These are phyloP conservation scores for Lordiphosa stackelbergi DNA, from an alignment of 1,140 invertebrate genomes.

Conservation along the genomic window DNA sequence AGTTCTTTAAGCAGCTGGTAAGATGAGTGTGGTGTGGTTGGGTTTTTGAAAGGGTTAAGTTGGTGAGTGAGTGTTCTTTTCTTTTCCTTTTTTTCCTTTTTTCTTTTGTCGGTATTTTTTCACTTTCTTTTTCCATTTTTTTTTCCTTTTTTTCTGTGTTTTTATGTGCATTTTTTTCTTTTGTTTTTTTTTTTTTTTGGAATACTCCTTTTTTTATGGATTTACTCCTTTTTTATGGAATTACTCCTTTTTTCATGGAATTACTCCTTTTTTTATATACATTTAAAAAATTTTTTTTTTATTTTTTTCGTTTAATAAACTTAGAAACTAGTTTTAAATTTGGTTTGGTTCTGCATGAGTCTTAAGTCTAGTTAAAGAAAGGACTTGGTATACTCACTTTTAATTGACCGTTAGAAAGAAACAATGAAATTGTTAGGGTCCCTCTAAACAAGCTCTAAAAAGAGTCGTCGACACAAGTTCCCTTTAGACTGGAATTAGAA, in stretches of 20 bases:
- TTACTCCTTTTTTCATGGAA: slow-evolving; percentile 43
- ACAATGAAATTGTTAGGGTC: slow-evolving; percentile 76
- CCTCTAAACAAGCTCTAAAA: slow-evolving; percentile 76
- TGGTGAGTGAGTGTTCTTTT: slow-evolving; percentile 25
- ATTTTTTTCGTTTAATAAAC: slow-evolving; percentile 58
- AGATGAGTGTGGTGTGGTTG: slow-evolving; percentile 34
- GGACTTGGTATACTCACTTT: slow-evolving; percentile 67
- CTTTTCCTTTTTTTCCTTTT: slow-evolving; percentile 33
- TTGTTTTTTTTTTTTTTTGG: slow-evolving; percentile 28
- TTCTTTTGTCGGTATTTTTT: slow-evolving; percentile 40
- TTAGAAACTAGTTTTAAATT: slow-evolving; percentile 37
- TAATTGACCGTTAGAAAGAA: slow-evolving; percentile 76
- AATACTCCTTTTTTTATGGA: slow-evolving; percentile 37
- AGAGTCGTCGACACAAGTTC: slow-evolving; percentile 75
- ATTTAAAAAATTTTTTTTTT: no score
- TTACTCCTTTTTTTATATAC: slow-evolving; percentile 62
- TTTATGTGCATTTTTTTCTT: slow-evolving; percentile 26
- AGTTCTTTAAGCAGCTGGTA: slow-evolving; percentile 28
- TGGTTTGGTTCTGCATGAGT: slow-evolving; percentile 15
- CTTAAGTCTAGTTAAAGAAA: slow-evolving; percentile 19
- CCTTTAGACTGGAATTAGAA: slow-evolving; percentile 73
- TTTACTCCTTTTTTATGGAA: slow-evolving; percentile 50
- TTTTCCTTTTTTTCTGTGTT: slow-evolving; percentile 23
- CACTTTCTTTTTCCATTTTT: slow-evolving; percentile 35
- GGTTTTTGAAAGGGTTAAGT: slow-evolving; percentile 4